Evolutionary conservation across 2,113 vertebrate genomes (phyloP).

Genomic region (Leptocoma aspasia): DNA sequence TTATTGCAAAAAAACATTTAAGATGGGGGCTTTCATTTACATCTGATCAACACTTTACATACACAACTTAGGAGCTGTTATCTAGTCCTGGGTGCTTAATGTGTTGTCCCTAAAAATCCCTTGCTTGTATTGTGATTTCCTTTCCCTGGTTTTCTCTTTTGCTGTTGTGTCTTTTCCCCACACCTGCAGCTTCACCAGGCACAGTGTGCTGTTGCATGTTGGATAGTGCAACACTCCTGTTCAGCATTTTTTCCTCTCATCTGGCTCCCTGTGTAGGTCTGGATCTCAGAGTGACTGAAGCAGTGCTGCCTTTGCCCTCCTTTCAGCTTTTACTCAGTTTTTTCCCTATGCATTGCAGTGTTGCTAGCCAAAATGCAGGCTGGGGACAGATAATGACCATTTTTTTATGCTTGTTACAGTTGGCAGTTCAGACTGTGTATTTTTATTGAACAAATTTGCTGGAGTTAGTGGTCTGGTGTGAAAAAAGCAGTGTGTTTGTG

Average conservation of each 20-base stretch:
- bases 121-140: neutral
- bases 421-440: neutral
- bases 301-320: neutral
- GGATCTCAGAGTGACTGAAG: neutral
- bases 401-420: neutral
- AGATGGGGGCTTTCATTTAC: neutral
- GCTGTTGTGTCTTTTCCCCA: neutral
- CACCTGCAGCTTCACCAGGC: neutral
- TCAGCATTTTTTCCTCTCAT: neutral
- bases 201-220: neutral
- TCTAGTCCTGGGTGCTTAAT: neutral
- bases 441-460: neutral
- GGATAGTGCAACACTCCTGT: neutral
- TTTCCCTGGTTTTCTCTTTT: neutral
- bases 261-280: neutral
- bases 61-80: neutral
- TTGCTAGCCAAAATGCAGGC: neutral
- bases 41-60: neutral
- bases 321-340: neutral
- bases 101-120: neutral
- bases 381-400: neutral
- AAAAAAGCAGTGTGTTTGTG: neutral
- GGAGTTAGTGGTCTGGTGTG: neutral
- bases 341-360: neutral
- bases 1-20: neutral